Evolutionary conservation across 2,113 vertebrate genomes (phyloP).

Genomic region (Rattus norvegicus): DNA sequence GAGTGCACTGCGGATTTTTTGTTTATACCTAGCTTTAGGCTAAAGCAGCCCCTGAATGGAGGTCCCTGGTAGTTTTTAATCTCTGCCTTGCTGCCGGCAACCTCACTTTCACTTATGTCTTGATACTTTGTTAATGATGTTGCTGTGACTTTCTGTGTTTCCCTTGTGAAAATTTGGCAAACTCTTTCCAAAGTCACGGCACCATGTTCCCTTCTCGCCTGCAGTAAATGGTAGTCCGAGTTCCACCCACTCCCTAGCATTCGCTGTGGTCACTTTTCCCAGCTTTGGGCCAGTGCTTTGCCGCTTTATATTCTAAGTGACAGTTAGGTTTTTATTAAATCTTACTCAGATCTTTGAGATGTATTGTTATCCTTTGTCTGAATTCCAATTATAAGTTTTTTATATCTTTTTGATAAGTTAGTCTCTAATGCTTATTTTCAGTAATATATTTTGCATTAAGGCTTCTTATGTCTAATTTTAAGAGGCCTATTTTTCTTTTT

Average conservation of each 20-base stretch:
- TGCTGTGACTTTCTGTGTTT: neutral
- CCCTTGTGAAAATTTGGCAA: neutral
- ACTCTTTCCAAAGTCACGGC: neutral
- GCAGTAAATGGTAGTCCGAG: accelerated
- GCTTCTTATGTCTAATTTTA: neutral
- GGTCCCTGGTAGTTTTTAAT: neutral
- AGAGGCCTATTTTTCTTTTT: neutral
- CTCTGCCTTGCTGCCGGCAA: neutral
- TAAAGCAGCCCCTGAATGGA: neutral
- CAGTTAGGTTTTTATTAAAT: neutral
- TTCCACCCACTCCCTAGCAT: accelerated
- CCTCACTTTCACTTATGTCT: neutral
- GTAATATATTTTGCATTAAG: neutral
- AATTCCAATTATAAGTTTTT: neutral
- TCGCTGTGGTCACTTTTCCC: neutral
- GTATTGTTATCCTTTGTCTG: neutral
- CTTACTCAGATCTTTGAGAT: neutral
- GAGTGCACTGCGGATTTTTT: accelerated
- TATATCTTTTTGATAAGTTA: constrained; percentile 6
- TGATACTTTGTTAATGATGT: neutral
- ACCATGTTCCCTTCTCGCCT: accelerated
- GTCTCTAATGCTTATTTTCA: neutral
- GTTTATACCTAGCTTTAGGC: neutral
- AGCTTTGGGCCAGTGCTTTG: neutral
- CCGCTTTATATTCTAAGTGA: neutral